phyloP scores from a whole-genome alignment of 2,797 vertebrate genomes.

The Geotrypetes seraphini region DNA sequence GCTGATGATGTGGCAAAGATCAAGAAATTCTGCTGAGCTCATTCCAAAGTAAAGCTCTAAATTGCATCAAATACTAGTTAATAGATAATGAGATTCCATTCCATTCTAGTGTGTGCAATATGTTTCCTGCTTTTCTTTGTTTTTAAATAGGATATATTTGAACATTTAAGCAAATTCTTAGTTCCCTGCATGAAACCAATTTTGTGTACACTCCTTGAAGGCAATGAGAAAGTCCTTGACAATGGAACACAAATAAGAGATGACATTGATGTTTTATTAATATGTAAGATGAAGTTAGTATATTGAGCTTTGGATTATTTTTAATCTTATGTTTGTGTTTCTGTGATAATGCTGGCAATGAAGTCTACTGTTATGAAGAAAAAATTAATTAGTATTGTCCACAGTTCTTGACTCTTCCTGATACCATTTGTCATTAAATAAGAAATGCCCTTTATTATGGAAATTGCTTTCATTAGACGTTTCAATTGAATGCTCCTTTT shows the following conservation, averaged over 20 bases:
- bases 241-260: slow-evolving; percentile 59
- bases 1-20: slow-evolving; percentile 61
- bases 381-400: too few relatives aligned
- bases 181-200: slow-evolving; percentile 67
- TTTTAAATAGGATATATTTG: slow-evolving; percentile 64
- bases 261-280: slow-evolving; percentile 72
- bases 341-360: too few relatives aligned
- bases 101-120: slow-evolving; percentile 40
- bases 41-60: slow-evolving; percentile 57
- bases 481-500: too few relatives aligned
- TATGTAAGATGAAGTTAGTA: too few relatives aligned
- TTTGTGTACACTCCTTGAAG: slow-evolving; percentile 52
- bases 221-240: slow-evolving; percentile 65
- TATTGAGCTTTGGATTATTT: too few relatives aligned
- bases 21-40: slow-evolving; percentile 67
- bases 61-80: slow-evolving; percentile 36
- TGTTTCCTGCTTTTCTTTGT: slow-evolving; percentile 13
- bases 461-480: too few relatives aligned
- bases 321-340: too few relatives aligned
- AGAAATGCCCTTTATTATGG: too few relatives aligned
- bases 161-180: slow-evolving; percentile 64
- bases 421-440: too few relatives aligned
- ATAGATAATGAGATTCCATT: slow-evolving; percentile 52
- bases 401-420: too few relatives aligned
- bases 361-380: too few relatives aligned